Evolutionary conservation across 2,113 vertebrate species (phyloP), one percentile per base, ranked within the genome.

Genomic region (Myrmophylax atrothorax): DNA sequence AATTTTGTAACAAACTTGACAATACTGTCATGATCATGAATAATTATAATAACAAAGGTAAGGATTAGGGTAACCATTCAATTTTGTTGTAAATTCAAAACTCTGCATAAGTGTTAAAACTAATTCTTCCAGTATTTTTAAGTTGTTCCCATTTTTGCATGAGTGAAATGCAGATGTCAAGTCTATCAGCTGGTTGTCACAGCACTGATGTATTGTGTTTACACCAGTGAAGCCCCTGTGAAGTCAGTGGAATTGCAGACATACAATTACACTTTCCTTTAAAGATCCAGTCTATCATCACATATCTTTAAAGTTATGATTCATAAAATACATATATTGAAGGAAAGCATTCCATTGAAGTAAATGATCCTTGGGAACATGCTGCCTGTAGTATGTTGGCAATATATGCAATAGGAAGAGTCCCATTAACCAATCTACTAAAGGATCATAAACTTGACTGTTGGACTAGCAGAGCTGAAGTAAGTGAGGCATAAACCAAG

Each of bases 281-380:
- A 76, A 89, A 68, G 46, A 91, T 35, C 14, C 50, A 60, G 31
- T 33, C 55, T 78, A n/a, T 37, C 37, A 83, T 47, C 12, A 83
- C 26, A 18, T 79, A 33, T 44, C 70, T 83, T 90, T 88, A 40
- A 88, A 64, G 79, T 79, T 67, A 72, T 50, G 33, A 90, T 52
- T 92, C 75, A 79, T 85, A 88, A 93, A 79, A 79, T 76, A 40
- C 29, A 23, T 60, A 67, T 76, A 29, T 85, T 72, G 70, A 73
- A 63, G 74, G 50, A 83, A 67, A 82, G 23, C 52, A 70, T 93
- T 93, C n/a, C 8, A 15, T 7, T 89, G 87, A 87, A 91, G 63
- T 93, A 91, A 94, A 91, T 87, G 84, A 87, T 62, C 90, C 77
- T 77, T 93, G 55, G 24, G 16, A 59, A 44, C 31, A 14, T 68